Conservation (phyloP, 2,888 invertebrate species). For the Sminthurinus aureus region DNA sequence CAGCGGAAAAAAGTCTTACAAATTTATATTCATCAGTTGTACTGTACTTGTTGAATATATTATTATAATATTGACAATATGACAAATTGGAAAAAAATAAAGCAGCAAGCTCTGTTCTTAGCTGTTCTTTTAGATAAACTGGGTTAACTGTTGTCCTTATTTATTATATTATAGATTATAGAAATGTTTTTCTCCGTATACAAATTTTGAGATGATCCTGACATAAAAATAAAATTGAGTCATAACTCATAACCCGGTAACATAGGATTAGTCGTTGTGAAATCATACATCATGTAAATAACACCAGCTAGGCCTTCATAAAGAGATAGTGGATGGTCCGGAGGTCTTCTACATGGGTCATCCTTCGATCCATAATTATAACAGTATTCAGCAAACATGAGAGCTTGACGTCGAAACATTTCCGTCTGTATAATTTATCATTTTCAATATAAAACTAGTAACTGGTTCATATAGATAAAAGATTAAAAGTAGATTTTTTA, state of each 20-base stretch:
- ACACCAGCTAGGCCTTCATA: conserved; percentile 85
- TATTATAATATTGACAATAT: too few relatives aligned
- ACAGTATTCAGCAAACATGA: conserved; percentile 84
- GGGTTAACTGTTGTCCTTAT: too few relatives aligned
- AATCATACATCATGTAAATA: conserved; percentile 76
- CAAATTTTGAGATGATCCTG: too few relatives aligned
- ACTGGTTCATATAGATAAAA: neutral
- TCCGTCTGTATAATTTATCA: conserved; percentile 67
- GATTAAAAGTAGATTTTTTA: neutral
- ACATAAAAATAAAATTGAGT: too few relatives aligned
- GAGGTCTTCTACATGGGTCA: conserved; percentile 63
- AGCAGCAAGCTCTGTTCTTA: too few relatives aligned
- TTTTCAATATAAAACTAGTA: neutral
- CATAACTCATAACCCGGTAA: conserved; percentile 76
- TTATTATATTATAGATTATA: neutral
- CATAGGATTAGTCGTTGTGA: conserved; percentile 71
- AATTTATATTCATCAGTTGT: too few relatives aligned
- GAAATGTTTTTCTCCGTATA: neutral
- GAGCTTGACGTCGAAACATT: conserved; percentile 77
- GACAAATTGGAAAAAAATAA: too few relatives aligned
- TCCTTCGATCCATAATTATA: conserved; percentile 73
- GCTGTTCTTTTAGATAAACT: too few relatives aligned
- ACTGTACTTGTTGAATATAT: too few relatives aligned
- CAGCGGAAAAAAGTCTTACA: too few relatives aligned
- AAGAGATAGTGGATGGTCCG: conserved; percentile 82